Percentiles rank a stretch among this genome's conserved stretches.
These are phyloP conservation scores for Gambusia holbrooki DNA, from an alignment of 2,113 vertebrate species.

Conservation along the genomic window DNA sequence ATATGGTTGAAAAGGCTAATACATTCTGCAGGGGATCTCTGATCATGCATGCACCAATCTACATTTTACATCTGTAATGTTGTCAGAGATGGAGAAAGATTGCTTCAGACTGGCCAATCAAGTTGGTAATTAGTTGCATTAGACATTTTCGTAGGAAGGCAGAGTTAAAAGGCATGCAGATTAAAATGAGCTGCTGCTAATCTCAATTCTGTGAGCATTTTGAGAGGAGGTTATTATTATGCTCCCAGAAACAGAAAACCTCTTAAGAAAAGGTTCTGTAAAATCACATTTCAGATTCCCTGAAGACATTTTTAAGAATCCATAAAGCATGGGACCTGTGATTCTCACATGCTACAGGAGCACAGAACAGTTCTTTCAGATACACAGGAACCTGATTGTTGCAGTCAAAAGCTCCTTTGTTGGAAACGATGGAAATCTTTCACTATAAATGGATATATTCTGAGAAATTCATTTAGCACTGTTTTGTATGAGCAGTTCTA, in stretches of 20 bases:
- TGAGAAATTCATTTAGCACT: slow-evolving; percentile 31
- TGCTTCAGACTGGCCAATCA: slow-evolving; percentile 54
- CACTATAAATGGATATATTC: slow-evolving; percentile 3
- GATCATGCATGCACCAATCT: slow-evolving; percentile 9
- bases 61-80: slow-evolving; percentile 54
- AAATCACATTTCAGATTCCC: slow-evolving; percentile 27
- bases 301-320: slow-evolving; percentile 23
- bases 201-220: slow-evolving; percentile 44
- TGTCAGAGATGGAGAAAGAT: slow-evolving; percentile 47
- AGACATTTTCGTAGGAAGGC: slow-evolving; percentile 28
- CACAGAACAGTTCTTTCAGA: slow-evolving; percentile 9
- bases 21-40: slow-evolving; percentile 14
- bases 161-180: slow-evolving; percentile 25
- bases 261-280: slow-evolving; percentile 20
- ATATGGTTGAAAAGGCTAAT: slow-evolving; percentile 18
- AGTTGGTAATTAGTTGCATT: slow-evolving; percentile 59
- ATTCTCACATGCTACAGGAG: slow-evolving; percentile 56
- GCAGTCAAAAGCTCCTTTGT: slow-evolving; percentile 50
- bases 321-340: slow-evolving; percentile 50
- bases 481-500: slow-evolving; percentile 14
- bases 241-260: slow-evolving; percentile 14
- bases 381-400: slow-evolving; percentile 14
- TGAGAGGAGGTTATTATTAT: slow-evolving; percentile 5
- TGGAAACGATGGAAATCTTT: slow-evolving; percentile 54
- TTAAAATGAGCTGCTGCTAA: slow-evolving; percentile 34